Conservation (phyloP, 2,113 vertebrate species). For the Crypturellus undulatus region DNA sequence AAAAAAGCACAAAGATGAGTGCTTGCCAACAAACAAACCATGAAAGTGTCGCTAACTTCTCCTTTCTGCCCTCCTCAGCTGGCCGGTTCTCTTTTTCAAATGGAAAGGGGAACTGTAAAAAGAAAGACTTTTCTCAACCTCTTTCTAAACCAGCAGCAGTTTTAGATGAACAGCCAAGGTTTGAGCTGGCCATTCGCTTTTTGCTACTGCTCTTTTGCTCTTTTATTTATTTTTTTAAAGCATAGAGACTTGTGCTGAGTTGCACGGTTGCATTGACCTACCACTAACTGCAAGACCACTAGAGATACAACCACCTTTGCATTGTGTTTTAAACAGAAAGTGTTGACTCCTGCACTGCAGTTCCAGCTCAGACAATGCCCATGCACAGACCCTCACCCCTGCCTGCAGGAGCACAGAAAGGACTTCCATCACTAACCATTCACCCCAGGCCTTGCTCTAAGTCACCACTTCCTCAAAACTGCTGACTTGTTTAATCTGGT, state of each 20-base stretch:
- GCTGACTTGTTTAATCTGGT: neutral
- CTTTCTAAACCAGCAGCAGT: conserved; percentile 44
- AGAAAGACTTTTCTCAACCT: conserved; percentile 52
- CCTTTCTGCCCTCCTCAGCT: conserved; percentile 38
- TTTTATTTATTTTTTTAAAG: neutral
- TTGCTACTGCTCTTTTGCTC: neutral
- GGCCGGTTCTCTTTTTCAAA: conserved; percentile 58
- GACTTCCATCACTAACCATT: neutral
- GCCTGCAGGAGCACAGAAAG: neutral
- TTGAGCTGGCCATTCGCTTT: neutral
- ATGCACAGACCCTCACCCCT: neutral
- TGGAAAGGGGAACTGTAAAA: conserved; percentile 60
- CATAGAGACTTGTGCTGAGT: neutral
- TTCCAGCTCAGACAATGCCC: neutral
- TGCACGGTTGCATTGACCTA: neutral
- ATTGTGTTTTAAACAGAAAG: neutral
- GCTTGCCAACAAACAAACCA: conserved; percentile 14
- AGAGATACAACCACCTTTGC: neutral
- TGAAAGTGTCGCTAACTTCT: conserved; percentile 50
- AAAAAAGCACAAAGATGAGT: neutral
- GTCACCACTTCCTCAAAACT: conserved; percentile 44
- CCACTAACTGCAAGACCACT: neutral
- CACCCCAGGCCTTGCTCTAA: neutral
- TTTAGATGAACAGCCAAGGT: conserved; percentile 6
- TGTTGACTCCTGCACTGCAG: neutral